These are phyloP conservation scores for Arrhopalites spinosus DNA, from an alignment of 2,888 invertebrate species.

Conservation along the genomic window DNA sequence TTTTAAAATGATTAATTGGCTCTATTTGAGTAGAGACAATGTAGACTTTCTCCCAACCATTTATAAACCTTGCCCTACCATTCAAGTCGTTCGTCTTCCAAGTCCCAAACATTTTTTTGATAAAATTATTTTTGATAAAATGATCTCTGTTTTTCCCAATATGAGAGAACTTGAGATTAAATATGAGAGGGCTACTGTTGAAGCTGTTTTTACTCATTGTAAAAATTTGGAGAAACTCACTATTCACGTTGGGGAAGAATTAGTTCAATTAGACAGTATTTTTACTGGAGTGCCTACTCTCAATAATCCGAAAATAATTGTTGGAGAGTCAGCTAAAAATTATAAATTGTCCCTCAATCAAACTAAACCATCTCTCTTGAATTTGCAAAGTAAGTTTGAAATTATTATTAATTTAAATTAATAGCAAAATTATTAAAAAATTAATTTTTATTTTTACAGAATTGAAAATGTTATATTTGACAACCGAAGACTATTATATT, in stretches of 20 bases:
- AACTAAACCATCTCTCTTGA: background rate
- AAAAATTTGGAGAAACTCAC: background rate
- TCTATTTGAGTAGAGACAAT: background rate
- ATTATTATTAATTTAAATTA: background rate
- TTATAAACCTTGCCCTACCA: background rate
- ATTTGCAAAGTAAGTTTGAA: background rate
- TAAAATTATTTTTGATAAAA: background rate
- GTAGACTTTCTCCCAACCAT: background rate
- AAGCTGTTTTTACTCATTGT: background rate
- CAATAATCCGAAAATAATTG: too few relatives aligned
- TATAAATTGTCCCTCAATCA: constrained; percentile 1
- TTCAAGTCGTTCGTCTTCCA: background rate
- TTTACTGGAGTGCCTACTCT: constrained; percentile 5
- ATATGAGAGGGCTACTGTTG: background rate
- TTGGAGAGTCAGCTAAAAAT: background rate
- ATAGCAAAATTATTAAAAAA: background rate
- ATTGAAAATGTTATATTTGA: background rate
- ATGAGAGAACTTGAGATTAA: background rate
- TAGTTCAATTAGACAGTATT: constrained; percentile 4
- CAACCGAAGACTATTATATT: constrained; percentile 12
- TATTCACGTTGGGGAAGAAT: constrained; percentile 18
- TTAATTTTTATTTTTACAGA: constrained; percentile 4
- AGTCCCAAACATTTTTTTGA: background rate
- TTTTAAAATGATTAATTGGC: background rate
- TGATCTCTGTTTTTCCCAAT: constrained; percentile 16